Base-by-base conservation (phyloP, 2,888 invertebrate genomes). In the Labia minor region DNA sequence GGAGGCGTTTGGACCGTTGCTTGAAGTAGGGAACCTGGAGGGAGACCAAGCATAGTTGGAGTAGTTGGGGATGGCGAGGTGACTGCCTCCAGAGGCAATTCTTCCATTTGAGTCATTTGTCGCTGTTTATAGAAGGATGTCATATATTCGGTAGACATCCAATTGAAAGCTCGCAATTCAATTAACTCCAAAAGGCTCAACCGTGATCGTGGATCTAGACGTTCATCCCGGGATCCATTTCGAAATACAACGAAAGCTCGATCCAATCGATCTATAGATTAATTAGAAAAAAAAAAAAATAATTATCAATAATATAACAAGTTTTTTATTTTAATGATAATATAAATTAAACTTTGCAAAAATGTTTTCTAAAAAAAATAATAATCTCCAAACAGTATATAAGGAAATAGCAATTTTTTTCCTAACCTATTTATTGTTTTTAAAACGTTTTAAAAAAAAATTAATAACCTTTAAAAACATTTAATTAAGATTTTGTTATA, bases 141-240 rank as follows among this genome's bases (percentile, higher is more conserved):
- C 82, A 91, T 87, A 73, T 89, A 87, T 77, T 91, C 90, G 72
- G 86, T 87, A 70, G 88, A 87, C 76, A 89, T 87, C 95, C 95
- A 95, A 75, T 89, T 87, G 79, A 90, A 90, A 70, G 95, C 95
- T 76, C 95, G 84, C 76, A 95, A 81, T 81, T 96, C 95, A 74
- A 96, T 92, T 70, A 95, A 82, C 81, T 95, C 94, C 77, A 96
- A 86, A 74, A 95, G 83, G 78, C 91, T 89, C 76, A 92, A 84
- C 78, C 94, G 85, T 74, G 91, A 90, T 78, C 89, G 86, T 76
- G 89, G 85, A 77, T 92, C 92, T 74, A 95, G 81, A 77, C 88
- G 85, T 77, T 90, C 89, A 79, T 92, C 91, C 78, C 91, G 89
- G 74, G 91, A 91, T 74, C 90, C 92, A 81, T 93, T 92, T 73